A percentile compares a stretch with the other conserved stretches of the same genome.
phyloP scores from a whole-genome alignment of 2,888 invertebrate genomes.

The Tuta absoluta region DNA sequence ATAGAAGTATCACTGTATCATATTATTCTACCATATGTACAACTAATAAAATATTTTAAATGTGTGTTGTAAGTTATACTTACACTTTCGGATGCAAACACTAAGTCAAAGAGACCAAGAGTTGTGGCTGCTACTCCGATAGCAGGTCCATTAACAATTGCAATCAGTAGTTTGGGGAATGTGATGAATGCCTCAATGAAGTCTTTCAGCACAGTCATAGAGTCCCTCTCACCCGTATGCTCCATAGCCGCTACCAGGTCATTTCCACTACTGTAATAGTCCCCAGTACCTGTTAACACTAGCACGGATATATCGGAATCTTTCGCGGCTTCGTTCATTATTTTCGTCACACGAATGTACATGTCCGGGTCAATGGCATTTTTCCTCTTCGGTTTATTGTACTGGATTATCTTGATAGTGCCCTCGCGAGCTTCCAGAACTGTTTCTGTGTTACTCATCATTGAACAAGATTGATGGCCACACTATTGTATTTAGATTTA shows the following conservation, averaged over 20 bases:
- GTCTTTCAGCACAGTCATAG: slow-evolving; percentile 64
- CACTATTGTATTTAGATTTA: background rate
- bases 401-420: slow-evolving; percentile 77
- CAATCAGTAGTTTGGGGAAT: slow-evolving; percentile 93
- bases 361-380: slow-evolving; percentile 88
- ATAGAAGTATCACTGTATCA: slow-evolving; percentile 17
- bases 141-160: slow-evolving; percentile 96
- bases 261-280: slow-evolving; percentile 93
- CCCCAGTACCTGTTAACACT: slow-evolving; percentile 90
- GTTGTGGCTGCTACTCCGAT: slow-evolving; percentile 95
- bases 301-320: slow-evolving; percentile 85
- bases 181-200: slow-evolving; percentile 90
- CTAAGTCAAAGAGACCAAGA: slow-evolving; percentile 91
- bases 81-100: slow-evolving; percentile 92
- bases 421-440: slow-evolving; percentile 55
- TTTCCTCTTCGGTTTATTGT: slow-evolving; percentile 89
- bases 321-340: slow-evolving; percentile 85
- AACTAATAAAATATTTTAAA: no score
- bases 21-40: background rate
- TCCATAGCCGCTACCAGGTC: slow-evolving; percentile 74
- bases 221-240: slow-evolving; percentile 36
- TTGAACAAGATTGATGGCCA: background rate
- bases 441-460: slow-evolving; percentile 39
- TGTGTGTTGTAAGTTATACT: slow-evolving; percentile 38
- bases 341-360: slow-evolving; percentile 84